Base-by-base conservation (phyloP, 2,797 vertebrate genomes). In the Brachyalestes nurse region DNA sequence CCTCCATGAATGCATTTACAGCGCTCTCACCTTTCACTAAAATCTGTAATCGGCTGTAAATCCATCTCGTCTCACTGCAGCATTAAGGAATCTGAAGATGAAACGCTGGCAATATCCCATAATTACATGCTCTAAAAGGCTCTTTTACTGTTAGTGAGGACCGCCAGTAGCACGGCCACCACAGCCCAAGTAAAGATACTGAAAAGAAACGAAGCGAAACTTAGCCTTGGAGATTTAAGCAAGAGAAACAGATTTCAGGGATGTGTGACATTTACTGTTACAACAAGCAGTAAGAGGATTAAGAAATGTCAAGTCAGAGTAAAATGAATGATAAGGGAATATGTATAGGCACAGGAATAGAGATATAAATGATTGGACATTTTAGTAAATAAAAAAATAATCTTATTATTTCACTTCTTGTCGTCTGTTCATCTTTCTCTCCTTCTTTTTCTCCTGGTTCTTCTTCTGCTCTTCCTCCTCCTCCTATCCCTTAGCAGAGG, bases 401-500 rank as follows among this genome's bases (percentile, higher is more conserved):
- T 45, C 42, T 45, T 45, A 28, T 28, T 28, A 28, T 28, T 28
- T 28, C 3, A 28, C 28, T 28, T 28, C 28, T 28, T 28, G 28
- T 28, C 3, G 28, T 58, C 13, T 2, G 0, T 25, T 4, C 12
- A 8, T 62, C 23, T 34, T 13, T 62, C 28, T 62, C 60, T 62
- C 25, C 8, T 49, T 57, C 70, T 34, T 10, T 53, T 23, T 72
- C 70, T 60, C 0, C 42, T 14, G 71, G 40, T 64, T 9, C 9
- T 23, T 47, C 25, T 42, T 34, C 45, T 21, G 72, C 58, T 82
- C 16, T 74, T 7, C 58, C 47, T 69, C 45, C 85, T 34, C 75
- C 21, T 61, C 57, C 28, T 28, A 3, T 58, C 28, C 28, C 25
- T 49, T 40, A 65, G 64, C 64, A 96, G 97, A 97, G 87, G 95